Percentiles rank a stretch among this genome's conserved stretches.
Evolutionary conservation across 1,140 invertebrate genomes (phyloP).

Genomic region (Coenobita brevimanus): DNA sequence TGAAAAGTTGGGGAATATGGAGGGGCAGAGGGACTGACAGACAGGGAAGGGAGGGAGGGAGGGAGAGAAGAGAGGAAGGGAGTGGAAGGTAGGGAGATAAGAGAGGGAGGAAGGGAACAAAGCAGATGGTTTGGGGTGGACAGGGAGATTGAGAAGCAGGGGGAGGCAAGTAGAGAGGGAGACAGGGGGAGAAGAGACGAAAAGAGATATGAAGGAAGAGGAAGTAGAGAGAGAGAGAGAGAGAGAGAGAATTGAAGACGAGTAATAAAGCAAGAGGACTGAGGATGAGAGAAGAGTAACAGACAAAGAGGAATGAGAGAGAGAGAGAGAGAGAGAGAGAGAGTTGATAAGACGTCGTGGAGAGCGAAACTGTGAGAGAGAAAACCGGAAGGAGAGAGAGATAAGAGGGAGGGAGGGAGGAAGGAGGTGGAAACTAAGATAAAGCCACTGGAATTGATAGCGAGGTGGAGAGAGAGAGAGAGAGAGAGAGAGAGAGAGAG

Average conservation of each 20-base stretch:
- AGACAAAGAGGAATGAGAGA: neutral
- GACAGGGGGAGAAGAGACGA: neutral
- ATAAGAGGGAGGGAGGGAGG: neutral
- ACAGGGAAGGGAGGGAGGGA: neutral
- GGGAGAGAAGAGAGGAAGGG: neutral
- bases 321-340: slow-evolving; percentile 11
- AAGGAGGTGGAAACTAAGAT: neutral
- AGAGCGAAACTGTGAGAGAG: neutral
- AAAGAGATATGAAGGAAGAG: neutral
- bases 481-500: slow-evolving; percentile 11
- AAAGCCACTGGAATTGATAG: neutral
- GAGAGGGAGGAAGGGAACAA: neutral
- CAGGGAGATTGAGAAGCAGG: neutral
- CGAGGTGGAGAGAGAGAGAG: neutral
- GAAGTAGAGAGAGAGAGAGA: neutral
- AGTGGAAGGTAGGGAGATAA: neutral
- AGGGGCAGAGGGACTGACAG: neutral
- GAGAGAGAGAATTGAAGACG: neutral
- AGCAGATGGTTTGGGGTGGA: neutral
- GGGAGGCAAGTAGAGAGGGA: neutral
- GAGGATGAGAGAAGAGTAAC: neutral
- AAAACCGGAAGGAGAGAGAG: neutral
- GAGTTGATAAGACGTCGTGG: neutral
- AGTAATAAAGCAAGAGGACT: neutral
- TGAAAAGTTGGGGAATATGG: neutral